Evolutionary conservation across 1,140 invertebrate genomes (phyloP).

Genomic region (Zaprionus nigranus): DNA sequence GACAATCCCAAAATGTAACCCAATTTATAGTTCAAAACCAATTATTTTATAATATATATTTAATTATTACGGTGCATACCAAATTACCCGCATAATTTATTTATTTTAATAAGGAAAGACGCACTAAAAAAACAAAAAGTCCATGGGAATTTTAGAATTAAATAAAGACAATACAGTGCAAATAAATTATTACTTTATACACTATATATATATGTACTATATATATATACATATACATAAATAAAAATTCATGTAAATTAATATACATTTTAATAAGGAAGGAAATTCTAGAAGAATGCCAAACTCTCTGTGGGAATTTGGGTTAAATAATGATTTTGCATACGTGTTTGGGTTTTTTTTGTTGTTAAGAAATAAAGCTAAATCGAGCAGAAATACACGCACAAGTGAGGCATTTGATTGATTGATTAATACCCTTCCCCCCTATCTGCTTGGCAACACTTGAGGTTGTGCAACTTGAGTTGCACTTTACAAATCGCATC

Average conservation of each 20-base stretch:
- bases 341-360: not conserved
- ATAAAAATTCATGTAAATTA: not conserved
- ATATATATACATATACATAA: not conserved
- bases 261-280: not conserved
- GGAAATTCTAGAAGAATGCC: not conserved
- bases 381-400: not conserved
- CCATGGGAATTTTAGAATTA: no score
- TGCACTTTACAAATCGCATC: conserved; percentile 30
- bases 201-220: no score
- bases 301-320: not conserved
- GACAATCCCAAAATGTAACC: no score
- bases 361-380: not conserved
- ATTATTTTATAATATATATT: no score
- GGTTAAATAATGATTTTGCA: not conserved
- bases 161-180: no score
- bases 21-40: no score
- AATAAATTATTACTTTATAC: no score
- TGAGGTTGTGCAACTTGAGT: conserved; percentile 1
- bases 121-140: no score
- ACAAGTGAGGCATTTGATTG: not conserved
- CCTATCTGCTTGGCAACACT: not conserved
- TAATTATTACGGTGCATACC: no score
- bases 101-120: no score
- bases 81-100: no score
- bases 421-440: not conserved